Conservation (phyloP, 2,888 invertebrate species). For the Cordylochernes scorpioides region DNA sequence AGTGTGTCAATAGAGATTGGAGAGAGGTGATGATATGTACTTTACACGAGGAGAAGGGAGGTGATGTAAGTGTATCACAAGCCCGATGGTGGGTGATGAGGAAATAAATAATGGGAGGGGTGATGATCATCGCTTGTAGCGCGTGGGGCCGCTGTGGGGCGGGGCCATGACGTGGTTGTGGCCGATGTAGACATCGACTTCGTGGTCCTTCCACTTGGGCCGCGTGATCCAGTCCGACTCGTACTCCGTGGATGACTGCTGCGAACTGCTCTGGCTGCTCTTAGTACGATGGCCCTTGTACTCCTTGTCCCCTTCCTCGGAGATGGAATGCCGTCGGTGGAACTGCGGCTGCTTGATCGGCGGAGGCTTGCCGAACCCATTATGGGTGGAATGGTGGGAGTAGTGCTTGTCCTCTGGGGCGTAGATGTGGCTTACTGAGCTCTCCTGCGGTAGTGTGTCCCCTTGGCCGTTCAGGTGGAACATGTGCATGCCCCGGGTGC, state of each 20-base stretch:
- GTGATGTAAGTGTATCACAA: too few relatives aligned
- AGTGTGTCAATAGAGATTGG: too few relatives aligned
- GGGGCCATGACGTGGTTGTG: conserved; percentile 35
- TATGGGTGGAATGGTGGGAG: conserved; percentile 2
- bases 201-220: conserved; percentile 60
- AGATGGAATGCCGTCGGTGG: conserved; percentile 57
- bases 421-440: too few relatives aligned
- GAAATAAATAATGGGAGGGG: too few relatives aligned
- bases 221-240: conserved; percentile 34
- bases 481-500: conserved; percentile 61
- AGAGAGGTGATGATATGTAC: too few relatives aligned
- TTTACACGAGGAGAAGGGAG: too few relatives aligned
- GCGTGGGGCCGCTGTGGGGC: conserved; percentile 3
- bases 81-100: too few relatives aligned
- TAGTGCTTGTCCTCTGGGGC: conserved; percentile 30
- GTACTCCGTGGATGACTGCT: conserved; percentile 33
- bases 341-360: conserved; percentile 55
- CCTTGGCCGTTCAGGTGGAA: too few relatives aligned
- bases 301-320: conserved; percentile 39
- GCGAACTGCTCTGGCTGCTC: conserved; percentile 56
- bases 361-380: conserved; percentile 6
- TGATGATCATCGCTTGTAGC: too few relatives aligned
- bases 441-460: too few relatives aligned
- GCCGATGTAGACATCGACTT: conserved; percentile 82
- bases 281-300: too few relatives aligned